Conservation (phyloP, 2,797 vertebrate species). For the Chanos chanos region DNA sequence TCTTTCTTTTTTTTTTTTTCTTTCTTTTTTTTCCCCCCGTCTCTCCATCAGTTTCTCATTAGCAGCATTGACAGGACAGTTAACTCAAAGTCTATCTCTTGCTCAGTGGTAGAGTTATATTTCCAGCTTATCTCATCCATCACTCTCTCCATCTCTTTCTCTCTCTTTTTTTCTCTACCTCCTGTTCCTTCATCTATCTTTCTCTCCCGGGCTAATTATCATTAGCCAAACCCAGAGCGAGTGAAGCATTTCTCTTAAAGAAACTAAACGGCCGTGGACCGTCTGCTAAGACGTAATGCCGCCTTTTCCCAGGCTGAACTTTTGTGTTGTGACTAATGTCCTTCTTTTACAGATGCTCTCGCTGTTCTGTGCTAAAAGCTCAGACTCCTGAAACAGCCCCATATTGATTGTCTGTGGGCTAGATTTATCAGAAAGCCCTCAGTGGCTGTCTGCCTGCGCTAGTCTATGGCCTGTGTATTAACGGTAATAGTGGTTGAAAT, state of each 20-base stretch:
- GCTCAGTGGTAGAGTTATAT: background rate
- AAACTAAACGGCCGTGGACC: slow-evolving; percentile 8
- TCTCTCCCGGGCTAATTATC: slow-evolving; percentile 10
- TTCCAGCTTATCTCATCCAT: slow-evolving; percentile 7
- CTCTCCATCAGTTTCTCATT: slow-evolving; percentile 5
- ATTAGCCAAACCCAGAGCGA: slow-evolving; percentile 13
- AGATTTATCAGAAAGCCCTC: slow-evolving; percentile 33
- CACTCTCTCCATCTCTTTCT: background rate
- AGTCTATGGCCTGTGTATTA: slow-evolving; percentile 14
- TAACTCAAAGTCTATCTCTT: slow-evolving; percentile 2
- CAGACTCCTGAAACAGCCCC: slow-evolving; percentile 1
- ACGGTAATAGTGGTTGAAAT: slow-evolving; percentile 9
- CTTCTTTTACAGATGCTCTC: slow-evolving; percentile 23
- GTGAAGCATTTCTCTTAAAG: background rate
- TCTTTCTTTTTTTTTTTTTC: too few relatives aligned
- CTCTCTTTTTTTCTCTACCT: background rate
- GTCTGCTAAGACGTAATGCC: slow-evolving; percentile 13
- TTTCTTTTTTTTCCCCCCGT: slow-evolving; percentile 24
- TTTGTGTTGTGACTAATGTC: slow-evolving; percentile 33
- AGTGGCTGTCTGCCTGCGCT: slow-evolving; percentile 21
- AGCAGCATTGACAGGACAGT: slow-evolving; percentile 3
- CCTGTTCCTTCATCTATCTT: background rate
- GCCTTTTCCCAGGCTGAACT: slow-evolving; percentile 15
- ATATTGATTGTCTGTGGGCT: slow-evolving; percentile 29
- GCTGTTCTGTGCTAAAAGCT: slow-evolving; percentile 25